phyloP scores from a whole-genome alignment of 1,140 invertebrate genomes.

The Solenopsis invicta region DNA sequence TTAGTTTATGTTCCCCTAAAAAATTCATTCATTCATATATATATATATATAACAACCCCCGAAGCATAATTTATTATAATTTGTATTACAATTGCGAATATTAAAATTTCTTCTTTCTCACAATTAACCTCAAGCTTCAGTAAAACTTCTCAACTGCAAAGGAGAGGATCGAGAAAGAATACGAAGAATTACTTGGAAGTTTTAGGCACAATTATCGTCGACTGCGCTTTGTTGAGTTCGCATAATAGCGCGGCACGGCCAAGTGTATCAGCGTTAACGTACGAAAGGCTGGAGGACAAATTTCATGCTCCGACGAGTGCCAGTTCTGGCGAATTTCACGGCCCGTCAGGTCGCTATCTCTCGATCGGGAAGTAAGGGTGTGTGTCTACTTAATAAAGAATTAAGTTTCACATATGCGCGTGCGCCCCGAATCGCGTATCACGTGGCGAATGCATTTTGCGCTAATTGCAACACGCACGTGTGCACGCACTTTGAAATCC shows the following conservation, averaged over 20 bases:
- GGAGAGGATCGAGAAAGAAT: constrained; percentile 42
- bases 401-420: constrained; percentile 52
- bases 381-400: constrained; percentile 69
- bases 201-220: constrained; percentile 45
- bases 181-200: constrained; percentile 35
- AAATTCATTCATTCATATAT: background rate
- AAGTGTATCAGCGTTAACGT: constrained; percentile 65
- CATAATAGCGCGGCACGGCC: constrained; percentile 35
- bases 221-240: constrained; percentile 47
- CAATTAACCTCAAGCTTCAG: constrained; percentile 38
- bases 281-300: constrained; percentile 75
- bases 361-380: constrained; percentile 61
- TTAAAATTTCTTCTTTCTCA: constrained; percentile 25
- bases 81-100: constrained; percentile 41
- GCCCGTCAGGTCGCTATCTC: constrained; percentile 69
- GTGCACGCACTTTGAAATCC: constrained; percentile 44
- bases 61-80: constrained; percentile 10
- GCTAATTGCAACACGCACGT: constrained; percentile 74
- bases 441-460: constrained; percentile 55
- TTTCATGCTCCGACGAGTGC: constrained; percentile 75
- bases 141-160: constrained; percentile 28
- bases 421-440: constrained; percentile 13
- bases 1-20: background rate
- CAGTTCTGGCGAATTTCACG: constrained; percentile 78
- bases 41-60: background rate